Evolutionary conservation across 2,797 vertebrate genomes (phyloP).

Genomic region (Garrulus glandarius): DNA sequence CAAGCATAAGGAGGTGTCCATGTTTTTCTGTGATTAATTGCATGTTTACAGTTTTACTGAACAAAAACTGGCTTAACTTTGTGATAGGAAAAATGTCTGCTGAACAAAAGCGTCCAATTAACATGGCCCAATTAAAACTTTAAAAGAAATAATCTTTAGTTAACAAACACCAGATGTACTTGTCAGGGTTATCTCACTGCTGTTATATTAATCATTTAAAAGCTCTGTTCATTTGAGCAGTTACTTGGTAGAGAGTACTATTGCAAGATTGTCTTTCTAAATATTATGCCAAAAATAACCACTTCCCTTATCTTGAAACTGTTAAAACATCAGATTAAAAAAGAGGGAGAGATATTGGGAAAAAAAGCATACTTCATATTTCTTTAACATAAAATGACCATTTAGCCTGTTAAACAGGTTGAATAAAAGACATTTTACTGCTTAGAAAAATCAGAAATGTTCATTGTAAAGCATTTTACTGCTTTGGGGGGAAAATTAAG

Average conservation of each 20-base stretch:
- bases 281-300: constrained; percentile 63
- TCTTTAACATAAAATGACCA: constrained; percentile 52
- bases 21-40: constrained; percentile 41
- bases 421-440: not conserved
- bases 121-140: constrained; percentile 48
- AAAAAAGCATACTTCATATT: constrained; percentile 31
- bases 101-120: constrained; percentile 37
- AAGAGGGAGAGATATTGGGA: not conserved
- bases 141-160: constrained; percentile 40
- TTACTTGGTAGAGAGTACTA: constrained; percentile 30
- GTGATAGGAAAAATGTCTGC: not conserved
- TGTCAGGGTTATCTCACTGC: constrained; percentile 44
- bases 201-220: constrained; percentile 44
- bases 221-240: constrained; percentile 20
- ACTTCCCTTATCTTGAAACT: constrained; percentile 52
- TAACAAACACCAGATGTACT: constrained; percentile 42
- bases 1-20: not conserved
- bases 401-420: constrained; percentile 30
- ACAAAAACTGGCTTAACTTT: constrained; percentile 37
- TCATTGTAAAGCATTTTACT: not conserved
- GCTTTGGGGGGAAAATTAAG: not conserved
- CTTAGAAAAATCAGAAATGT: not conserved
- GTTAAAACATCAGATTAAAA: constrained; percentile 10
- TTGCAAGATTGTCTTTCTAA: constrained; percentile 51
- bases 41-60: constrained; percentile 36